Base-by-base conservation (phyloP, 2,113 vertebrate species). In the Peromyscus californicus region DNA sequence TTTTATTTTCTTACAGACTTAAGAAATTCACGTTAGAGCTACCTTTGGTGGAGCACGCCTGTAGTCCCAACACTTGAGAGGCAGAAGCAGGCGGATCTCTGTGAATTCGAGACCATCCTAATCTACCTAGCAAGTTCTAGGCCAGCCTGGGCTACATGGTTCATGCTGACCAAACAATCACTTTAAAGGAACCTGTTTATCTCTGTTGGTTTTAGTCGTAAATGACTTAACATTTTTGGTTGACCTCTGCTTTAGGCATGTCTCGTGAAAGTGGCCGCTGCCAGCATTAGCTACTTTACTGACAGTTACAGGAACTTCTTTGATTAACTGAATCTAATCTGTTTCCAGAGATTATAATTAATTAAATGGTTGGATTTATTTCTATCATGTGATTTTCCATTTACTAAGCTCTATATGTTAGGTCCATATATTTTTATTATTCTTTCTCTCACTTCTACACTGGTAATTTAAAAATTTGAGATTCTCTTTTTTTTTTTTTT, bases 381-480 rank as follows among this genome's bases (percentile, higher is more conserved):
- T 93, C 57, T 97, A 51, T 69, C 54, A 79, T 63, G n/a, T 94
- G 92, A 78, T 87, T 87, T 95, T 75, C n/a, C 92, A n/a, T 39
- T 90, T 92, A 79, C n/a, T 29, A 90, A 59, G 65, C 0, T 87
- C 92, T 92, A 78, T 89, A 87, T 1, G 39, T 29, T 75, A 57
- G 51, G 57, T 94, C 84, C 87, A 26, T 63, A 89, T 0, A 48
- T 84, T 90, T 78, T 84, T 79, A 69, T 91, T 90, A 33, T 94
- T 72, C 24, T 75, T 93, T 91, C 26, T 42, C 75, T 78, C 12
- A 54, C 48, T 65, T 90, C 61, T 1, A 51, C 39, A 24, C 13
- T 24, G 69, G 24, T 15, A 45, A 54, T 72, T 95, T 75, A 79
- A 85, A 89, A 82, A 42, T 33, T 91, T 93, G 90, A 78, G 75